Conservation (phyloP, 2,113 vertebrate genomes). For the Toxostoma redivivum region DNA sequence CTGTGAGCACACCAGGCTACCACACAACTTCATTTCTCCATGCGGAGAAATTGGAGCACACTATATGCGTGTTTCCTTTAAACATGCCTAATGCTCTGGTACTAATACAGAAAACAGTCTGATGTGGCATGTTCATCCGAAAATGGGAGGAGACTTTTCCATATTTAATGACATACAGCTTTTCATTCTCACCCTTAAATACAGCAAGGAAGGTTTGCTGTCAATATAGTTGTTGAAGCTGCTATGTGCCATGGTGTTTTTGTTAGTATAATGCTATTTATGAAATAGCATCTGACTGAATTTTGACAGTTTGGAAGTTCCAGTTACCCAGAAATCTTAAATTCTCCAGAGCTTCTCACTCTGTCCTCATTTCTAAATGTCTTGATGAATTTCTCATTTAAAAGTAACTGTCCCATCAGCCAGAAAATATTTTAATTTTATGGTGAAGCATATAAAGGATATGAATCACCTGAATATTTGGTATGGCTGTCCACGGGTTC, state of each 20-base stretch:
- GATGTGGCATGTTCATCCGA: not conserved
- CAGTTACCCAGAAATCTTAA: not conserved
- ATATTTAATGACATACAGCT: not conserved
- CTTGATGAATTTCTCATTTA: not conserved
- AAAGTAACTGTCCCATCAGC: not conserved
- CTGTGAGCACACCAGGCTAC: not conserved
- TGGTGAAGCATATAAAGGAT: not conserved
- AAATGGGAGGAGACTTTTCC: not conserved
- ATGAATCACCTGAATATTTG: not conserved
- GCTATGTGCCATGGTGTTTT: not conserved
- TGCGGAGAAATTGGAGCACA: not conserved
- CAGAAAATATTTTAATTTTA: not conserved
- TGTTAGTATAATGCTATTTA: not conserved
- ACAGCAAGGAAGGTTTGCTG: not conserved
- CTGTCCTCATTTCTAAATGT: not conserved
- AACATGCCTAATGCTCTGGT: not conserved
- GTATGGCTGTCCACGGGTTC: not conserved
- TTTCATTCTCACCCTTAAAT: not conserved
- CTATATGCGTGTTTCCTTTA: not conserved
- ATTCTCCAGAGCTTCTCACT: not conserved
- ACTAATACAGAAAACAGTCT: not conserved
- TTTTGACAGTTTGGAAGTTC: not conserved
- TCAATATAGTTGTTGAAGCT: not conserved
- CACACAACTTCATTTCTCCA: not conserved
- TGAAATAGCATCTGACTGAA: not conserved